These are phyloP conservation scores for Chouioia cunea DNA, from an alignment of 2,888 invertebrate species.

Conservation along the genomic window DNA sequence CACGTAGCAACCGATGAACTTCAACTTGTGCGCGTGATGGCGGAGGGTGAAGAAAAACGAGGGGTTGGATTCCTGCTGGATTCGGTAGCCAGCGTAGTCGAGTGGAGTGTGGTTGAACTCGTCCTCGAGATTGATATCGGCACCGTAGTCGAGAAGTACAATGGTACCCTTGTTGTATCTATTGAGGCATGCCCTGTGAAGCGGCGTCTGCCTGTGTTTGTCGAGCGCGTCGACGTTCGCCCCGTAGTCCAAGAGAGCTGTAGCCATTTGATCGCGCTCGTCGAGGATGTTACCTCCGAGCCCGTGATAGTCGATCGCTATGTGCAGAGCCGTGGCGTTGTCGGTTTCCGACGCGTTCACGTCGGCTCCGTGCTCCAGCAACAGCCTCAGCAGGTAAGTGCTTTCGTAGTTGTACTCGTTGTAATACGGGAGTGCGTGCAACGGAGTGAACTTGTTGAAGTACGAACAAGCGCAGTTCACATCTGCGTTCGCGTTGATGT, in stretches of 20 bases:
- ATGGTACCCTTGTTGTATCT: background rate
- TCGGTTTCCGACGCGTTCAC: background rate
- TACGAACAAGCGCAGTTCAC: background rate
- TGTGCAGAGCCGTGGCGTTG: slow-evolving; percentile 11
- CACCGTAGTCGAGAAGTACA: slow-evolving; percentile 7
- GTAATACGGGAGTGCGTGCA: slow-evolving; percentile 7
- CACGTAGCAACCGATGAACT: background rate
- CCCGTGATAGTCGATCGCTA: slow-evolving; percentile 5
- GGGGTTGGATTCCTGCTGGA: background rate
- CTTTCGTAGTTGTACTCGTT: background rate
- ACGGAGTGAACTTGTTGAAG: background rate
- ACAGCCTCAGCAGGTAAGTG: background rate
- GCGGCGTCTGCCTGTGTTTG: slow-evolving; percentile 8
- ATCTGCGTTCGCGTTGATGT: background rate
- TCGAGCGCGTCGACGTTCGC: background rate
- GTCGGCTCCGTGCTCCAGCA: slow-evolving; percentile 14
- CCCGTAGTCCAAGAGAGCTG: background rate
- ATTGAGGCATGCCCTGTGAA: slow-evolving; percentile 14
- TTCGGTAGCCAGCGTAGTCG: slow-evolving; percentile 3
- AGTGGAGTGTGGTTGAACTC: slow-evolving; percentile 13
- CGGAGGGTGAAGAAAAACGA: background rate
- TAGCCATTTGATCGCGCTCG: background rate
- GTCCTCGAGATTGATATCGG: slow-evolving; percentile 20
- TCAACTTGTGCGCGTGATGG: slow-evolving; percentile 13
- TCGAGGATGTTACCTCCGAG: background rate